Conservation (phyloP, 2,888 invertebrate species). For the Chydorus sphaericus region DNA sequence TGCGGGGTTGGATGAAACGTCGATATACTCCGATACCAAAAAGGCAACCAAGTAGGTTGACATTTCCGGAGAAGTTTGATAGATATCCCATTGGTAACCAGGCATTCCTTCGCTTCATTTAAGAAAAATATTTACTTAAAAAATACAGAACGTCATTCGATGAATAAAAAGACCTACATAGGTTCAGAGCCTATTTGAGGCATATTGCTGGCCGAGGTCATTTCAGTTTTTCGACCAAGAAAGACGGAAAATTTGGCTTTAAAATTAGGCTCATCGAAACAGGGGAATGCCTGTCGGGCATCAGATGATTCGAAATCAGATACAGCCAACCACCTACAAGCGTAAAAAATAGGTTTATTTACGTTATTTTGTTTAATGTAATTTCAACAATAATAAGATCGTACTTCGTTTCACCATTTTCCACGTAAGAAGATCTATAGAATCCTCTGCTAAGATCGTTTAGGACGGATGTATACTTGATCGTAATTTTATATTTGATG, state of each 20-base stretch:
- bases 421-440: background rate
- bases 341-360: background rate
- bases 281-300: slow-evolving; percentile 26
- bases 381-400: too few species aligned
- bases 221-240: slow-evolving; percentile 22
- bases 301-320: slow-evolving; percentile 27
- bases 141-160: too few species aligned
- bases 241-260: slow-evolving; percentile 26
- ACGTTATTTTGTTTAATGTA: too few species aligned
- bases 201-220: slow-evolving; percentile 23
- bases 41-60: slow-evolving; percentile 40
- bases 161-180: slow-evolving; percentile 18
- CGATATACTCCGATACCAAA: slow-evolving; percentile 33
- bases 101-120: background rate
- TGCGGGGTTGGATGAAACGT: background rate
- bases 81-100: background rate
- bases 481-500: background rate
- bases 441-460: background rate
- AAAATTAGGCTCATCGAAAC: slow-evolving; percentile 27
- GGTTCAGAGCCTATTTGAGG: slow-evolving; percentile 15
- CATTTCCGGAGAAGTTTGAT: slow-evolving; percentile 29
- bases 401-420: slow-evolving; percentile 25
- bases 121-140: background rate
- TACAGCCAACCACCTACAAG: slow-evolving; percentile 25
- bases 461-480: background rate